These are phyloP conservation scores for Coregonus ussuriensis DNA, from an alignment of 2,797 vertebrate species.

Conservation along the genomic window DNA sequence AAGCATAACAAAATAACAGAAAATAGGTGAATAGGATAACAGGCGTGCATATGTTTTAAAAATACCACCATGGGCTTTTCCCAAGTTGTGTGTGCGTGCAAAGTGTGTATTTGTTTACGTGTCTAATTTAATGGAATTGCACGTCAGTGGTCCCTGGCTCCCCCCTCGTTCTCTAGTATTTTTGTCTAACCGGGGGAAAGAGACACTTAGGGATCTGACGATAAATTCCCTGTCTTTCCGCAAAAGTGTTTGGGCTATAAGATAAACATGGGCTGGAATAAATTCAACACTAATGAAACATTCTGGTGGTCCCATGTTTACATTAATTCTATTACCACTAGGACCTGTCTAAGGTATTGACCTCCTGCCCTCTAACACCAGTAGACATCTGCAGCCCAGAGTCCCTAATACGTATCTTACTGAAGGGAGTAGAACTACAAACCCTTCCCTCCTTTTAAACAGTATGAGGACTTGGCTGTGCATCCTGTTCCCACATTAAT, in stretches of 20 bases:
- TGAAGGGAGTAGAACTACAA: background rate
- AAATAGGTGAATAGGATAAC: background rate
- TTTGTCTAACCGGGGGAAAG: slow-evolving; percentile 42
- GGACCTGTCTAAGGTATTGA: slow-evolving; percentile 1
- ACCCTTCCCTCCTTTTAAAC: slow-evolving; percentile 4
- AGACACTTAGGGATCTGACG: slow-evolving; percentile 55
- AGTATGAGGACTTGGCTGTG: background rate
- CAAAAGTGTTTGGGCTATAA: slow-evolving; percentile 45
- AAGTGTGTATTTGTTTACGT: background rate
- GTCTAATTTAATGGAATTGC: background rate
- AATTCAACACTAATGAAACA: slow-evolving; percentile 48
- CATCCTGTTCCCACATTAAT: background rate
- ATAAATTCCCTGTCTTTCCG: slow-evolving; percentile 56
- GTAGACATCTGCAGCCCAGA: background rate
- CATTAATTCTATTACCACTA: slow-evolving; percentile 32
- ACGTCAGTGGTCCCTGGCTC: background rate
- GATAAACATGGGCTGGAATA: slow-evolving; percentile 60
- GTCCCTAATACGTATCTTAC: background rate
- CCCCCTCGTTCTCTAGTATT: slow-evolving; percentile 19
- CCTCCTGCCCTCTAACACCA: background rate
- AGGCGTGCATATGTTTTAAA: background rate
- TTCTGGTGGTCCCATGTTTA: slow-evolving; percentile 67
- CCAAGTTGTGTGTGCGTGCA: background rate
- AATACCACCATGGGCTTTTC: background rate
- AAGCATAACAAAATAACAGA: background rate